Base-by-base conservation (phyloP, 2,888 invertebrate species). In the Lycaena phlaeas region DNA sequence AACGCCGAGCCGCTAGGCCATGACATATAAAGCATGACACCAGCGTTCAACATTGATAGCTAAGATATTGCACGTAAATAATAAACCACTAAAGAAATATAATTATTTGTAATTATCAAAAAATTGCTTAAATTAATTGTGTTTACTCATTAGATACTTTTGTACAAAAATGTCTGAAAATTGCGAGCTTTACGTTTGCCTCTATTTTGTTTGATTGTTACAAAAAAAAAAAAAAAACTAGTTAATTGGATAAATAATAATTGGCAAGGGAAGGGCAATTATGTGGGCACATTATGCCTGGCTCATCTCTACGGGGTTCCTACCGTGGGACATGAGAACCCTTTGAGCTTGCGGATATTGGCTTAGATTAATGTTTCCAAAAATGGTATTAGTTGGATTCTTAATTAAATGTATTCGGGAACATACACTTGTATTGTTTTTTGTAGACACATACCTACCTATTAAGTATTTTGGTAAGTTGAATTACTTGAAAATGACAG, bases 1-100 rank as follows among this genome's bases (percentile, higher is more conserved):
- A 79, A 81, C 76, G 70, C 76, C 82, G 72, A 73, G 76, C 77
- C 68, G 61, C 64, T 61, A 51, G 76, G 56, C 81, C 81, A 50
- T 81, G 81, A 82, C 81, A 82, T 73, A 81, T 74, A 73, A 78
- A 75, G 61, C 68, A 64, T 69, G 74, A 73, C 75, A 71, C 65
- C 72, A 70, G 54, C 52, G 49, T 47, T 45, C 11, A 31, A 12
- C 31, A 39, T 39, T 39, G 25, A 25, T 25, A 39, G 28, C 28
- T 15, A 39, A 25, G 18, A 26, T 37, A 25, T 30, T 15, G 11
- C 30, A 39, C 14, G 10, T 25, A 30, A 31, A 31, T 31, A 31
- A 31, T 31, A 31, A 31, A 18, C n/a, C n/a, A n/a, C 11, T 6
- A 14, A 14, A 29, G n/a, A 14, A 29, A n/a, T n/a, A n/a, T n/a